Percentiles rank a stretch among this genome's conserved stretches.
Conservation (phyloP, 1,140 invertebrate species). For the Eupeodes corollae region DNA sequence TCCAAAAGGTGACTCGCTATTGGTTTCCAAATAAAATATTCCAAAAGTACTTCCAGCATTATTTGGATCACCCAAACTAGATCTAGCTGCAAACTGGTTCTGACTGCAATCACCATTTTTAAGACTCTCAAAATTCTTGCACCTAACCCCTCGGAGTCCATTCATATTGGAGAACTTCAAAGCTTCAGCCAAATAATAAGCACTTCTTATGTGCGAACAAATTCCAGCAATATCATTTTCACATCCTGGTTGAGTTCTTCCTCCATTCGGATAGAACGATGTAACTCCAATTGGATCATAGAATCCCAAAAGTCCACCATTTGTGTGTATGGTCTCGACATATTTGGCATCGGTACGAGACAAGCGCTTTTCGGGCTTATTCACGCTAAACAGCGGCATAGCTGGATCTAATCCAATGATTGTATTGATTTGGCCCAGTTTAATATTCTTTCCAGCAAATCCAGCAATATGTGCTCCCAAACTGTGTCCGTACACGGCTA, state of each 20-base stretch:
- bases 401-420: constrained; percentile 35
- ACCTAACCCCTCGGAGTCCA: too few species aligned
- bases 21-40: too few species aligned
- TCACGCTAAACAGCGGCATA: constrained; percentile 13
- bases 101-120: too few species aligned
- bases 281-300: constrained; percentile 33
- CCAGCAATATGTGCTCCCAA: constrained; percentile 36
- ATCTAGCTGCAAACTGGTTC: too few species aligned
- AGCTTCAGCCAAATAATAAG: too few species aligned
- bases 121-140: too few species aligned
- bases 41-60: too few species aligned
- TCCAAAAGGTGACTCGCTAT: too few species aligned
- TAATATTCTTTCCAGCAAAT: constrained; percentile 28
- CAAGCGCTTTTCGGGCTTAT: constrained; percentile 18
- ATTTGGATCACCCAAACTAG: too few species aligned
- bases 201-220: not conserved
- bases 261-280: constrained; percentile 45
- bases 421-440: constrained; percentile 7
- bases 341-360: constrained; percentile 20
- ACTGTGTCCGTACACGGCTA: constrained; percentile 16
- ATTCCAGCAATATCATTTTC: not conserved
- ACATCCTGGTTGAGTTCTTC: constrained; percentile 42
- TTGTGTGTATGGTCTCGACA: constrained; percentile 40
- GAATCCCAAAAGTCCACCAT: constrained; percentile 37
- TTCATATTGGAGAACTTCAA: too few species aligned